Evolutionary conservation across 2,888 invertebrate genomes (phyloP), one percentile per base, ranked within the genome.

Genomic region (Nomada fabriciana): DNA sequence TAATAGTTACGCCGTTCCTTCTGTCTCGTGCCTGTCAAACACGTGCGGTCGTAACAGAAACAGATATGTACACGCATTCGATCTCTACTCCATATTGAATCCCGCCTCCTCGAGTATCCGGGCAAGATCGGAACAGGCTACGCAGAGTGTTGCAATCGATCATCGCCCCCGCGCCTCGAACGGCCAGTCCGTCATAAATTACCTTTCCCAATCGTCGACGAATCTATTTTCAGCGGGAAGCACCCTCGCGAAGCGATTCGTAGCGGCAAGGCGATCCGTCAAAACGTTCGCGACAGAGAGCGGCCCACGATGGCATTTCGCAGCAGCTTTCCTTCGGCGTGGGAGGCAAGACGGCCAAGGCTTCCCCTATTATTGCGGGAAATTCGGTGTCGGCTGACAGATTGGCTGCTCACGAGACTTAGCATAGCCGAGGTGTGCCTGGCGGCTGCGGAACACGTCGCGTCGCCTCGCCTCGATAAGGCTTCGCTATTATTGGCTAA

Each of bases 401-500:
- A 85, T 85, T 80, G 79, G 76, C 70, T 59, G 72, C 74, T 84
- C 90, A 88, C 86, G 85, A 78, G 86, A 91, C 89, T 91, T 90
- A 86, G 86, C 88, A 88, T 87, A 87, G 83, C 80, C 76, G 80
- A 83, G 86, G 82, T 82, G 75, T 80, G 70, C 71, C 43, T 80
- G 81, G 70, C 80, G 77, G 71, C 77, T 55, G 78, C 68, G 68
- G 84, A 65, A 82, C 70, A 75, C 82, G 68, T 75, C 70, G 75
- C 82, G 68, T 75, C 77, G 76, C 53, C 80, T 65, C 68, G 77
- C 79, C 75, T 69, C 77, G 78, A 79, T 91, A 91, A 90, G 92
- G 91, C 89, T 92, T 92, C 92, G 85, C 82, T 90, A 88, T 90
- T 91, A 92, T 92, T 91, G 91, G 89, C 90, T 91, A 90, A 91